phyloP scores from a whole-genome alignment of 2,797 vertebrate species.

The Propithecus deckenii region DNA sequence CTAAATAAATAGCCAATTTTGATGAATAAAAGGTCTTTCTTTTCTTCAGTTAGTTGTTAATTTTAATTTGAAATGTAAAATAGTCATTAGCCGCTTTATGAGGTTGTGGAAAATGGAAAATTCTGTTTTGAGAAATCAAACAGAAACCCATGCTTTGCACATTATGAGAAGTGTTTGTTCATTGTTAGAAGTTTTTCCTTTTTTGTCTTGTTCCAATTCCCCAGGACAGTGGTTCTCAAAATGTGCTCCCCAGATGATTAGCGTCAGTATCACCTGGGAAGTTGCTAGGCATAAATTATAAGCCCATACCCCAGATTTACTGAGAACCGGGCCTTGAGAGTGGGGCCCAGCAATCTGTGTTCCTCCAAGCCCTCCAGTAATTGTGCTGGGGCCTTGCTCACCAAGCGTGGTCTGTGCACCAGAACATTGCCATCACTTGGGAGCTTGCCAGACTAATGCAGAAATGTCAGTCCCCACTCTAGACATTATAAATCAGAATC shows the following conservation, averaged over 20 bases:
- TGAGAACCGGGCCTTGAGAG: background rate
- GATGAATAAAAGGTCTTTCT: background rate
- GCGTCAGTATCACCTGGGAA: background rate
- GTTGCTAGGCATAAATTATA: background rate
- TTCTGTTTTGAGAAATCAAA: background rate
- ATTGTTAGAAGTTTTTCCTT: background rate
- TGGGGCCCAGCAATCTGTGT: background rate
- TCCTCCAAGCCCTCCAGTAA: background rate
- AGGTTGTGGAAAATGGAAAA: background rate
- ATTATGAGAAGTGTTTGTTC: background rate
- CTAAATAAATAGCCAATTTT: background rate
- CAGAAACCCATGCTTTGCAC: background rate
- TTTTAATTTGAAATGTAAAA: conserved; percentile 40
- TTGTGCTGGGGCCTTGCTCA: background rate
- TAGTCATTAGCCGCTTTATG: background rate
- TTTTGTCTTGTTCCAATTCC: background rate
- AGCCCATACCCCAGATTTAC: background rate
- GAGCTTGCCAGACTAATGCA: background rate
- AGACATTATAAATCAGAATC: background rate
- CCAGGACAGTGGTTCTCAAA: background rate
- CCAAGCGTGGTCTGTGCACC: background rate
- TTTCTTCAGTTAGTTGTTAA: background rate
- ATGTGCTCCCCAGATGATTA: background rate
- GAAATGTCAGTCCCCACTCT: background rate
- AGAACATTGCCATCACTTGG: background rate